phyloP scores from a whole-genome alignment of 2,113 vertebrate species.

The Neolamprologus hecqui region DNA sequence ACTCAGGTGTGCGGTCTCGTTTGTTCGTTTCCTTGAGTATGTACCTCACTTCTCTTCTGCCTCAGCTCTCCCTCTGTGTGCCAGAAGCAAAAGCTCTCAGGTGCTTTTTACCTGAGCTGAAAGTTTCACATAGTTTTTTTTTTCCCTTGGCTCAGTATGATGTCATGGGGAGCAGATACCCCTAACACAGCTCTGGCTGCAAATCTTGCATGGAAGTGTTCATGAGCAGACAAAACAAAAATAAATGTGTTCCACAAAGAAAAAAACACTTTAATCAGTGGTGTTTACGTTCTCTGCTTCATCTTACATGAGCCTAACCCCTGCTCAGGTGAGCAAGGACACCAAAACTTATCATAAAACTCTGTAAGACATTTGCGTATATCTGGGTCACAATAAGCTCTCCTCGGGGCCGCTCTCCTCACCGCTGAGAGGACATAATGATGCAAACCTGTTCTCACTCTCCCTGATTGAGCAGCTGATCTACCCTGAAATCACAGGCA shows the following conservation, averaged over 20 bases:
- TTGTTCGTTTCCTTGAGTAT: not conserved
- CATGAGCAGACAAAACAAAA: not conserved
- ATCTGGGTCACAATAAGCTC: not conserved
- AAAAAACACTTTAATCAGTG: not conserved
- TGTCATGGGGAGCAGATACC: not conserved
- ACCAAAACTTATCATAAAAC: not conserved
- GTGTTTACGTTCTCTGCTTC: not conserved
- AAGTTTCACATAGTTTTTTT: not conserved
- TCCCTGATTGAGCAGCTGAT: not conserved
- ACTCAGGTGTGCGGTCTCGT: not conserved
- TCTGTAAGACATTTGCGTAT: not conserved
- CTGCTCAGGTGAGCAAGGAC: not conserved
- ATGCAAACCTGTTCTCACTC: not conserved
- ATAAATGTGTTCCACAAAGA: not conserved
- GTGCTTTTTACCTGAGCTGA: not conserved
- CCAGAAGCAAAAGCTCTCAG: not conserved
- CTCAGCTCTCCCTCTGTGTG: not conserved
- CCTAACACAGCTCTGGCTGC: not conserved
- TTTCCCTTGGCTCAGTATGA: not conserved
- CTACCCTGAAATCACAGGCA: not conserved
- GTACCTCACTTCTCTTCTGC: not conserved
- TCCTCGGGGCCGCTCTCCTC: not conserved
- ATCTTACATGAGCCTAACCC: not conserved
- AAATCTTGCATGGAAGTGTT: not conserved
- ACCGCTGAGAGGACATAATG: not conserved